Percentiles rank a stretch among this genome's conserved stretches.
Evolutionary conservation across 2,888 invertebrate genomes (phyloP).

Genomic region (Diploptera punctata): DNA sequence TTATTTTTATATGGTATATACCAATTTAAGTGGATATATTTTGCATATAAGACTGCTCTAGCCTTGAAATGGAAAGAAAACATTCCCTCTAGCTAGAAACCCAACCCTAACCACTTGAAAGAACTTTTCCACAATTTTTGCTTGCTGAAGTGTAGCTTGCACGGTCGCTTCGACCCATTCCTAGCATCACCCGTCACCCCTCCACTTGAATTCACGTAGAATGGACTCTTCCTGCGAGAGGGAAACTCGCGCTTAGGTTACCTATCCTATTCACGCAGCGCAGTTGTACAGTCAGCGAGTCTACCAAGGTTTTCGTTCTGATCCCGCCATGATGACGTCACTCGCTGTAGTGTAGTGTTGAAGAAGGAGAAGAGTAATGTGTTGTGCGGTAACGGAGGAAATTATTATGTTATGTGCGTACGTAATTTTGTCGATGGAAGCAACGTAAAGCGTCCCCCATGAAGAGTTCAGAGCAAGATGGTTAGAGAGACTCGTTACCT

Average conservation of each 20-base stretch:
- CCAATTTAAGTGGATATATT: too few relatives aligned
- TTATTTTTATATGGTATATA: too few relatives aligned
- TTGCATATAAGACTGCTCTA: too few relatives aligned
- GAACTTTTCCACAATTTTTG: conserved; percentile 16
- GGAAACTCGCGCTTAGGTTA: conserved; percentile 27
- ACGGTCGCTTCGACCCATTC: conserved; percentile 32
- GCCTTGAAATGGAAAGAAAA: conserved; percentile 26
- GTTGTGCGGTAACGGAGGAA: conserved; percentile 40
- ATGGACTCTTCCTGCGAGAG: conserved; percentile 47
- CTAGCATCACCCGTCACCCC: conserved; percentile 37
- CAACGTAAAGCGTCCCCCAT: conserved; percentile 66
- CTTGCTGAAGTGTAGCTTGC: conserved; percentile 13
- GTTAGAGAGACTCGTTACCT: conserved; percentile 99
- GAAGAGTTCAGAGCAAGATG: conserved; percentile 97
- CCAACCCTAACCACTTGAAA: conserved; percentile 12
- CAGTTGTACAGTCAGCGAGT: conserved; percentile 40
- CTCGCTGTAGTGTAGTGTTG: conserved; percentile 58
- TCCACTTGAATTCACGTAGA: conserved; percentile 42
- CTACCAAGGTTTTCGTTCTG: conserved; percentile 49
- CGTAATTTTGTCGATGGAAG: conserved; percentile 58
- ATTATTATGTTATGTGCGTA: conserved; percentile 47
- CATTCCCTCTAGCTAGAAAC: neutral
- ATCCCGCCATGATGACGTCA: conserved; percentile 60
- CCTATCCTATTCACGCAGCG: conserved; percentile 29
- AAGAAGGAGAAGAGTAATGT: conserved; percentile 50